Conservation (phyloP, 2,113 vertebrate genomes). For the Xyrauchen texanus region DNA sequence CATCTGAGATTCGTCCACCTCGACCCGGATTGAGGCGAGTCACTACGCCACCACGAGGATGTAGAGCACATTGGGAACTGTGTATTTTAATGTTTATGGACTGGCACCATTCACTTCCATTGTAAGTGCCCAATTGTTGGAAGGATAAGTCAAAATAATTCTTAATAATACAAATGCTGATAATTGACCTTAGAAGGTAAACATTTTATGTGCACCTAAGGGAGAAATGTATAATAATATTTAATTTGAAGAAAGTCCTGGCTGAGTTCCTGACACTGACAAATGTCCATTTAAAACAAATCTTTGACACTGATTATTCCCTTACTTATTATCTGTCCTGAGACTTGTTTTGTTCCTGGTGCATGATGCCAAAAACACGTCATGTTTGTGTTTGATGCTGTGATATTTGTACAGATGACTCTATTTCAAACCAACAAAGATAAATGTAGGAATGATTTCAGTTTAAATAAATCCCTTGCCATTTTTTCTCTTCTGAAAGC, state of each 20-base stretch:
- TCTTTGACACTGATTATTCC: not conserved
- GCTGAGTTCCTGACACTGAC: not conserved
- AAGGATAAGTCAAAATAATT: no score
- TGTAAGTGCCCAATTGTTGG: no score
- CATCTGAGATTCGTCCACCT: no score
- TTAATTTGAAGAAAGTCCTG: not conserved
- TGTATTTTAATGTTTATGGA: no score
- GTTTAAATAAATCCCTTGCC: not conserved
- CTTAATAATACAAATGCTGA: no score
- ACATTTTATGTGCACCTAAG: not conserved
- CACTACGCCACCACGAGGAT: no score
- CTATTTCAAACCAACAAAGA: not conserved
- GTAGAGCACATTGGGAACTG: no score
- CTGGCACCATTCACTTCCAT: no score
- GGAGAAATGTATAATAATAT: no score
- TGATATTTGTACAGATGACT: not conserved
- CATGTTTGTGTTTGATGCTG: not conserved
- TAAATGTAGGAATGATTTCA: conserved; percentile 17
- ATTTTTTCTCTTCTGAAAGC: not conserved
- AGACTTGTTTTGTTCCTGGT: not conserved
- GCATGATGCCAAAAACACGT: conserved; percentile 1
- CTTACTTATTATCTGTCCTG: not conserved
- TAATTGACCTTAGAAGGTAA: not conserved
- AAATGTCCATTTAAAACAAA: conserved; percentile 4
- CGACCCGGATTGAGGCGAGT: no score